Evolutionary conservation across 2,888 invertebrate genomes (phyloP).

Genomic region (Microplitis manilae): DNA sequence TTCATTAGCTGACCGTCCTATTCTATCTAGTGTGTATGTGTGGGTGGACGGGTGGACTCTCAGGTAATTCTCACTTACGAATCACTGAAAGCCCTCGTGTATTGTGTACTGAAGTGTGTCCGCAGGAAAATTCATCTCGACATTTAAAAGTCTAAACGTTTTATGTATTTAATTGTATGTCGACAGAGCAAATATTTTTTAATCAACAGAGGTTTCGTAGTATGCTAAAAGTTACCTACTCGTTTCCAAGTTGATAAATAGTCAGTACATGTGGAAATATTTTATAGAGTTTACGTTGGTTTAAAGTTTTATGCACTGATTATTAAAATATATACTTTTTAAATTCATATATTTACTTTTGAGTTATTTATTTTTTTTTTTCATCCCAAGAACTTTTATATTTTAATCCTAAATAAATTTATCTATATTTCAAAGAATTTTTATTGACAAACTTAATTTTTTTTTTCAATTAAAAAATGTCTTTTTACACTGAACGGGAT

Average conservation of each 20-base stretch:
- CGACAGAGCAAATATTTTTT: neutral
- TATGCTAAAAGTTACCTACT: conserved; percentile 16
- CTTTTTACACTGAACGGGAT: neutral
- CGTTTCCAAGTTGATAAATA: conserved; percentile 41
- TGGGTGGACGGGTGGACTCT: neutral
- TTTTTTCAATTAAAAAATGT: neutral
- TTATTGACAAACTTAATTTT: too few relatives aligned
- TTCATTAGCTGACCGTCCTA: conserved; percentile 19
- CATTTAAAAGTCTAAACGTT: neutral
- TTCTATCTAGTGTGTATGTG: neutral
- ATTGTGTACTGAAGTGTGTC: conserved; percentile 12
- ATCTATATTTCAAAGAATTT: too few relatives aligned
- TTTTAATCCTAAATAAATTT: too few relatives aligned
- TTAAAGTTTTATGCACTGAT: neutral
- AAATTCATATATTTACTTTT: neutral
- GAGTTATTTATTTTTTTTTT: neutral
- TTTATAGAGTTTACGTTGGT: neutral
- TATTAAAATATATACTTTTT: neutral
- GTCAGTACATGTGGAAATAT: neutral
- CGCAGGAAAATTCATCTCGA: conserved; percentile 12
- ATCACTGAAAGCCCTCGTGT: too few relatives aligned
- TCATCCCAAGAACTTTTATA: too few relatives aligned
- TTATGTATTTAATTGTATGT: neutral
- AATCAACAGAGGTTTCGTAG: neutral
- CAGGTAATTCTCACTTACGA: conserved; percentile 28